phyloP scores from a whole-genome alignment of 2,888 invertebrate genomes.

The Frankliniella intonsa region DNA sequence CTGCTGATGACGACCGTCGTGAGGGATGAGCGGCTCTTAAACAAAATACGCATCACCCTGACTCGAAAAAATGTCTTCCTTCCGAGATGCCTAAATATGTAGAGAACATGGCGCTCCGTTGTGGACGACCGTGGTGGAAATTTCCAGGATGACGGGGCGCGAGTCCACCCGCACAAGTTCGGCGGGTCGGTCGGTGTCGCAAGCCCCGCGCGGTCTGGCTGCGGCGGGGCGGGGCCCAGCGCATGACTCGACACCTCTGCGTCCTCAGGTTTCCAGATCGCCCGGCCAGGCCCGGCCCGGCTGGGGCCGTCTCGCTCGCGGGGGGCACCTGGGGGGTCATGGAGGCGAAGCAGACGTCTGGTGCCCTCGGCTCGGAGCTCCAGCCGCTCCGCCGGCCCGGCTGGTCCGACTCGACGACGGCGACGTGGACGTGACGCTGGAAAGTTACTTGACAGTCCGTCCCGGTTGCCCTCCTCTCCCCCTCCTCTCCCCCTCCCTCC shows the following conservation, averaged over 20 bases:
- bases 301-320: not conserved
- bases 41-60: too few relatives aligned
- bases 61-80: too few relatives aligned
- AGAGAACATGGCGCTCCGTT: not conserved
- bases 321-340: not conserved
- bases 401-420: not conserved
- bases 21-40: too few relatives aligned
- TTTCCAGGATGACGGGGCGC: not conserved
- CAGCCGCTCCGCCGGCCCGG: not conserved
- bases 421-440: not conserved
- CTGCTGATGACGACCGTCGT: too few relatives aligned
- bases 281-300: not conserved
- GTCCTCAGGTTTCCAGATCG: conserved; percentile 7
- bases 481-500: not conserved
- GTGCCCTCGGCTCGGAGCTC: not conserved
- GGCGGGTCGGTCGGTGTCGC: not conserved
- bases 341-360: not conserved
- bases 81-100: too few relatives aligned
- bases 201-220: not conserved
- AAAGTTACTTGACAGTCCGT: not conserved
- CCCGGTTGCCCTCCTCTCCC: not conserved
- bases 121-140: not conserved
- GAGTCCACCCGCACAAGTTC: not conserved
- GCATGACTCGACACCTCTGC: not conserved
- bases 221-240: not conserved